These are phyloP conservation scores for Metellina segmentata DNA, from an alignment of 2,888 invertebrate species.

Conservation along the genomic window DNA sequence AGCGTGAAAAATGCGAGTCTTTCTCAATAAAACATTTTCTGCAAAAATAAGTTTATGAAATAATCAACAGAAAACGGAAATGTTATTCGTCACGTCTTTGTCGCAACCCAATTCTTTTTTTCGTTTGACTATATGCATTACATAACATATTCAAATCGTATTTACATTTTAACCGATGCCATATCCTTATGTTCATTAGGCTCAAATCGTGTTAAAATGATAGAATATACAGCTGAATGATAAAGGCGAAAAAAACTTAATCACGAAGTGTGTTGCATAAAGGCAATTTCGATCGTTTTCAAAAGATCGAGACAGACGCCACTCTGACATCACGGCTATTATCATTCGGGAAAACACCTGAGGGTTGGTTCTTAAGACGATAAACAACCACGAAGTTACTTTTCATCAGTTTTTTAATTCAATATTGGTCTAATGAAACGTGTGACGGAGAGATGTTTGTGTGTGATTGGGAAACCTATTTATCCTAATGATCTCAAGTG, in stretches of 20 bases:
- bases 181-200: background rate
- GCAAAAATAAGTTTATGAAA: too few relatives aligned
- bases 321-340: conserved; percentile 54
- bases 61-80: too few relatives aligned
- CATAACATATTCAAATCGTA: background rate
- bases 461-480: background rate
- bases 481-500: background rate
- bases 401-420: background rate
- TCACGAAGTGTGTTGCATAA: conserved; percentile 53
- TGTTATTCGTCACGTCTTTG: background rate
- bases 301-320: conserved; percentile 6
- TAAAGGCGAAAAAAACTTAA: conserved; percentile 8
- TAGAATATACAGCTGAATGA: background rate
- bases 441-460: background rate
- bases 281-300: conserved; percentile 22
- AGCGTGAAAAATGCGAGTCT: too few relatives aligned
- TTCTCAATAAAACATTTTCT: too few relatives aligned
- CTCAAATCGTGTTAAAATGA: conserved; percentile 9
- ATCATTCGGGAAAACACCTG: background rate
- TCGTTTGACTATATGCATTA: background rate
- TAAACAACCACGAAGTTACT: background rate
- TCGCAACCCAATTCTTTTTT: background rate
- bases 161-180: background rate
- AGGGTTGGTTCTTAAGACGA: conserved; percentile 2
- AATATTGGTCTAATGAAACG: background rate